Evolutionary conservation across 1,140 invertebrate genomes (phyloP).

Genomic region (Penaeus chinensis): DNA sequence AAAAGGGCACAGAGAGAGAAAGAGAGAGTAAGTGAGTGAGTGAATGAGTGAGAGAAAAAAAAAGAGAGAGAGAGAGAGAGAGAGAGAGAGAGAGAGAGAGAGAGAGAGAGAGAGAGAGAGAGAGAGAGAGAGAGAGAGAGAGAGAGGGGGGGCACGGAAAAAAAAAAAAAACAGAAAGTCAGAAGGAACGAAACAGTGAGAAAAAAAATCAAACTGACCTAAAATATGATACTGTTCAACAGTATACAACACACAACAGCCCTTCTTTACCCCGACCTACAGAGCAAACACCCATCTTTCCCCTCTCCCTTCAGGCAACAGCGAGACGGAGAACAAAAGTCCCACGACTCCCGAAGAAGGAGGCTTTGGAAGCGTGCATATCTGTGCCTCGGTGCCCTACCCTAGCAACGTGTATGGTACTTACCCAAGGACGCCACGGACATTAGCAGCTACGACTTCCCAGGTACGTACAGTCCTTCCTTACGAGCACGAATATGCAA

Average conservation of each 20-base stretch:
- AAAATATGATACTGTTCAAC: too few relatives aligned
- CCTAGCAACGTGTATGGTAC: constrained; percentile 38
- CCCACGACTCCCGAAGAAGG: constrained; percentile 48
- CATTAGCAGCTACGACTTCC: not conserved
- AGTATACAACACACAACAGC: too few relatives aligned
- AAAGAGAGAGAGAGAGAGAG: too few relatives aligned
- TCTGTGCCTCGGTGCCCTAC: constrained; percentile 50
- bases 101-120: too few relatives aligned
- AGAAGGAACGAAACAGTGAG: not conserved
- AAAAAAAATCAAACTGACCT: not conserved
- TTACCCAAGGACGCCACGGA: constrained; percentile 23
- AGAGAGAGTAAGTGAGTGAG: too few relatives aligned
- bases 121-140: too few relatives aligned
- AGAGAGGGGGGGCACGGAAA: not conserved
- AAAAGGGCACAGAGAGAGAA: too few relatives aligned
- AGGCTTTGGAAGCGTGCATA: constrained; percentile 47
- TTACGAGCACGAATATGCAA: too few relatives aligned
- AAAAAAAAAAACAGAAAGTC: constrained; percentile 16
- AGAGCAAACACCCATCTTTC: too few relatives aligned
- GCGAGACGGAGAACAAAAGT: constrained; percentile 36
- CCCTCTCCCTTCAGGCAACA: not conserved
- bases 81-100: too few relatives aligned
- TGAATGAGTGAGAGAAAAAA: too few relatives aligned
- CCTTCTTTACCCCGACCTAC: not conserved
- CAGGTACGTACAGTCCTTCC: not conserved